A percentile compares a stretch with the other conserved stretches of the same genome.
Conservation (phyloP, 2,888 invertebrate genomes). For the Lycophotia porphyrea region DNA sequence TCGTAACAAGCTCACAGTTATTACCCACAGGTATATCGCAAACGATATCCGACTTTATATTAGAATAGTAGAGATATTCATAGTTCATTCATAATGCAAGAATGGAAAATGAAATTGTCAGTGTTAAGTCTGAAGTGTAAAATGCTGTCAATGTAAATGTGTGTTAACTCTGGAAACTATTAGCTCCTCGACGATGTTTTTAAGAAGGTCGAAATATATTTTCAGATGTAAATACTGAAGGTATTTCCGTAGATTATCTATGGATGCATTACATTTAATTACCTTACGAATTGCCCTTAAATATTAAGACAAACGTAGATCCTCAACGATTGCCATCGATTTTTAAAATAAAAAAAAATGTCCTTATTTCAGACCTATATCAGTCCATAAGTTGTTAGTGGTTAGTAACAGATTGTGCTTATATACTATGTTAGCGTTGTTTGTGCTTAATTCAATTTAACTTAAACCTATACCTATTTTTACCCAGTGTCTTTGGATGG, state of each 20-base stretch:
- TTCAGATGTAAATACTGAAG: background rate
- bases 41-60: conserved; percentile 17
- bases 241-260: background rate
- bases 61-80: background rate
- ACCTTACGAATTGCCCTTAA: background rate
- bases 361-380: too few species aligned
- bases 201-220: background rate
- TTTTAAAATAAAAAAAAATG: too few species aligned
- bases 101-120: conserved; percentile 20
- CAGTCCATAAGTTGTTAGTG: too few species aligned
- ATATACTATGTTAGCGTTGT: too few species aligned
- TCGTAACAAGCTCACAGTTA: conserved; percentile 45
- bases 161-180: conserved; percentile 11
- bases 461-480: too few species aligned
- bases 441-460: too few species aligned
- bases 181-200: background rate
- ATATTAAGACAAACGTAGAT: background rate
- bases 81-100: background rate
- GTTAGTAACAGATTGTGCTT: too few species aligned
- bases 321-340: too few species aligned
- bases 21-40: conserved; percentile 1
- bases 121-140: conserved; percentile 23
- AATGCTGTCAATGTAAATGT: conserved; percentile 16
- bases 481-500: too few species aligned
- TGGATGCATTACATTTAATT: background rate